Evolutionary conservation across 2,888 invertebrate species (phyloP).

Genomic region (Drosophila ezoana): DNA sequence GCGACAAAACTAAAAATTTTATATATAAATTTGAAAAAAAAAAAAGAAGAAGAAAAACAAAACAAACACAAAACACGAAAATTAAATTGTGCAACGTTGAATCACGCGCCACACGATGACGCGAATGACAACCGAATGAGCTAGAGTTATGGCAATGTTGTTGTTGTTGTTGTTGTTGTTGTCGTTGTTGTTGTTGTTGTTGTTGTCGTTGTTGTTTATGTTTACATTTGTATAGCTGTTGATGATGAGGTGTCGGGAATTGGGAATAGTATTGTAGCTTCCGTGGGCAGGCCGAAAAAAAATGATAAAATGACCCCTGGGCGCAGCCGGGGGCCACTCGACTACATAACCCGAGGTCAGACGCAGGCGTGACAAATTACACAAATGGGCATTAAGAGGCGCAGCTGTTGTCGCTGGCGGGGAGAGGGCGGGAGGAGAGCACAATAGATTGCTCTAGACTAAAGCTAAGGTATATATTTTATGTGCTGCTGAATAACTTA

Average conservation of each 20-base stretch:
- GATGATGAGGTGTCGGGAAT: conserved; percentile 11
- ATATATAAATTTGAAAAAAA: conserved; percentile 10
- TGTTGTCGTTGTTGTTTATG: conserved; percentile 21
- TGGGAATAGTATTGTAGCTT: conserved; percentile 42
- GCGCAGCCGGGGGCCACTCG: conserved; percentile 33
- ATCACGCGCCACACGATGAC: conserved; percentile 65
- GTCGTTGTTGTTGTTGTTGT: conserved; percentile 9
- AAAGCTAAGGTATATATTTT: not conserved
- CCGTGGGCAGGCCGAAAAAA: conserved; percentile 28
- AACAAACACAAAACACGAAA: conserved; percentile 11
- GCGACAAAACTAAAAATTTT: conserved; percentile 53
- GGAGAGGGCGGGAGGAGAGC: not conserved
- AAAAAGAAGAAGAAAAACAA: conserved; percentile 4
- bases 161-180: conserved; percentile 17
- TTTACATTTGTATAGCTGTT: conserved; percentile 31
- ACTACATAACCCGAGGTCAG: conserved; percentile 48
- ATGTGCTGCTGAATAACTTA: conserved; percentile 24
- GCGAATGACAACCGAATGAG: conserved; percentile 37
- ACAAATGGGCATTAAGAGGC: conserved; percentile 17
- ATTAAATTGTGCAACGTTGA: conserved; percentile 70
- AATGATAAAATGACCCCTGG: conserved; percentile 31
- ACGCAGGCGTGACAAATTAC: conserved; percentile 59
- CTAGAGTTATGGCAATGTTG: conserved; percentile 37
- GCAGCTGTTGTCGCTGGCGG: not conserved
- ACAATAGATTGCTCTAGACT: conserved; percentile 9